Evolutionary conservation across 2,888 invertebrate species (phyloP).

Genomic region (Gari tellinella): DNA sequence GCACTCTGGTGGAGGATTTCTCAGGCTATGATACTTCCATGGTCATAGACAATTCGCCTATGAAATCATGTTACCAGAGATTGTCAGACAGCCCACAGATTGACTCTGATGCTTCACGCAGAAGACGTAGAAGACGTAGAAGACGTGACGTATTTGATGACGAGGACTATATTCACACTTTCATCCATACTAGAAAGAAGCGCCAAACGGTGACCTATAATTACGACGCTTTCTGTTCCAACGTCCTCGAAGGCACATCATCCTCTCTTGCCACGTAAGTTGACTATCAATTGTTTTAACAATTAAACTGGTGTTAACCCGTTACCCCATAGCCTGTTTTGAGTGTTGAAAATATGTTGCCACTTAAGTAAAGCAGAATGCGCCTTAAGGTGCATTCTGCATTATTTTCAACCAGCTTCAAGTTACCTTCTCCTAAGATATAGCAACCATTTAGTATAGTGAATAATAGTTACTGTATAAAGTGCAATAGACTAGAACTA

Average conservation of each 20-base stretch:
- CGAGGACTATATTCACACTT: background rate
- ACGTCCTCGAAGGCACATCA: conserved; percentile 14
- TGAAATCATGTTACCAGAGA: conserved; percentile 29
- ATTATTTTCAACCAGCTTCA: too few species aligned
- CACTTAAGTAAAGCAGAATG: too few species aligned
- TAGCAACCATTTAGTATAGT: too few species aligned
- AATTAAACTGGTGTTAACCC: too few species aligned
- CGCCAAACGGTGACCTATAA: conserved; percentile 12
- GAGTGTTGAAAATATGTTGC: too few species aligned
- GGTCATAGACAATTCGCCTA: conserved; percentile 30
- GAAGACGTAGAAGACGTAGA: background rate
- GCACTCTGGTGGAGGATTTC: too few species aligned
- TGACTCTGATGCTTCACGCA: background rate
- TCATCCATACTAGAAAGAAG: background rate
- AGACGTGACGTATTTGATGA: conserved; percentile 15
- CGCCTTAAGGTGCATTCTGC: too few species aligned
- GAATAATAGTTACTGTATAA: too few species aligned
- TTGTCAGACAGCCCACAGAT: conserved; percentile 42
- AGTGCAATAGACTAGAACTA: too few species aligned
- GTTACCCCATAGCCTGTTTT: too few species aligned
- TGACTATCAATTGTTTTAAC: background rate
- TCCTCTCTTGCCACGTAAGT: conserved; percentile 36
- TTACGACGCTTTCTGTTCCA: conserved; percentile 28
- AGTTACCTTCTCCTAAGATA: too few species aligned
- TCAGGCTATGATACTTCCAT: background rate